Base-by-base conservation (phyloP, 1,140 invertebrate genomes). In the Rhopalosiphum maidis region DNA sequence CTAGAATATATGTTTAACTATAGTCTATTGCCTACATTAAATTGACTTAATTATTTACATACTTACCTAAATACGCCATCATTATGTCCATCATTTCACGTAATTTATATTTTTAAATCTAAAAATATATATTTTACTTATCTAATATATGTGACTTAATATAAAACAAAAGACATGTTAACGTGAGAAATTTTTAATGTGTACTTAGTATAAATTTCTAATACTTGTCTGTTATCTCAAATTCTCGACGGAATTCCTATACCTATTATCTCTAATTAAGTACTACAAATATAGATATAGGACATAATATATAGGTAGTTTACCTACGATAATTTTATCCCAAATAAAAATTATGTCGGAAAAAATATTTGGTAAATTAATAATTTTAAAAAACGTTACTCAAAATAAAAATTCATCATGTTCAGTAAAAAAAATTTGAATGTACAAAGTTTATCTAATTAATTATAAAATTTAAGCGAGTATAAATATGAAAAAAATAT, bases 81-180 rank as follows among this genome's bases (percentile, higher is more conserved):
- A 77, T 18, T 41, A 77, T 77, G 60, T 15, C 4, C 60, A 77
- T 77, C 30, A 77, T n/a, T n/a, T 77, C 4, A 77, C 60, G n/a
- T 77, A 77, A 77, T 77, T 77, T 77, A n/a, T n/a, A 77, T 77
- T 77, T 68, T 77, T 77, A 77, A n/a, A 77, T 77, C 30, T n/a
- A n/a, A 77, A 60, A 77, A 77, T 77, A 30, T 30, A 15, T 68
- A 30, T n/a, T n/a, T 77, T n/a, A 77, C 60, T 77, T 77, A 77
- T 77, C 60, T n/a, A n/a, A n/a, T 77, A n/a, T n/a, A 77, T n/a
- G 60, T 77, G n/a, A 5, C 60, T 77, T 77, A 77, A n/a, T 77
- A n/a, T n/a, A 35, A 77, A n/a, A 77, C 60, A 77, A n/a, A n/a
- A 77, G 30, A n/a, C 60, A 77, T 77, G 0, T 77, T 77, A 77